phyloP scores from a whole-genome alignment of 2,888 invertebrate genomes.

The Lithophane ornitopus region DNA sequence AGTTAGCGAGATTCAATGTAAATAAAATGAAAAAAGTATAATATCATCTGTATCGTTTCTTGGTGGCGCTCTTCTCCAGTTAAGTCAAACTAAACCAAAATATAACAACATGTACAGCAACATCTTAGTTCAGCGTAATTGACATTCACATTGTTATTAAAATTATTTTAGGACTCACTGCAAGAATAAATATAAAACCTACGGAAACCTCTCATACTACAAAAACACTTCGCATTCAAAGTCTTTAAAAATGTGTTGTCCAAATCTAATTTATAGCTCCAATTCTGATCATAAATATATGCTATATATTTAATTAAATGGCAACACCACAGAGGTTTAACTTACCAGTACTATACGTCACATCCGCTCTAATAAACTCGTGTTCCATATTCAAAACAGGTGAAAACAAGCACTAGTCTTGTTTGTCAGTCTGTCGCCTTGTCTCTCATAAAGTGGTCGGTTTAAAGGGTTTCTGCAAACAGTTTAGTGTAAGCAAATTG shows the following conservation, averaged over 20 bases:
- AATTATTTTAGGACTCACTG: background rate
- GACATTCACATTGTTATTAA: background rate
- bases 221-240: background rate
- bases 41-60: background rate
- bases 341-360: slow-evolving; percentile 47
- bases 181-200: background rate
- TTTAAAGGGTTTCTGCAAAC: slow-evolving; percentile 52
- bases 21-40: background rate
- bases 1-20: background rate
- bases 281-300: slow-evolving; percentile 48
- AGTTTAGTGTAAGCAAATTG: slow-evolving; percentile 55
- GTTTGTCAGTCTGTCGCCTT: slow-evolving; percentile 57
- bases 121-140: too few relatives aligned
- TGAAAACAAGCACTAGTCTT: slow-evolving; percentile 49
- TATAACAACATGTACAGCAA: background rate
- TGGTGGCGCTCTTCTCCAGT: background rate
- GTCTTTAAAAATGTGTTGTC: background rate
- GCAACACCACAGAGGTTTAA: slow-evolving; percentile 35
- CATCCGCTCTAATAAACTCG: slow-evolving; percentile 53
- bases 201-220: slow-evolving; percentile 18
- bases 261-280: slow-evolving; percentile 43
- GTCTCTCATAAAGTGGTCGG: slow-evolving; percentile 52
- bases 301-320: slow-evolving; percentile 44
- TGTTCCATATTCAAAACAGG: slow-evolving; percentile 55
- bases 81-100: background rate